These are phyloP conservation scores for Cosmorhoe ocellata DNA, from an alignment of 2,888 invertebrate species.

Conservation along the genomic window DNA sequence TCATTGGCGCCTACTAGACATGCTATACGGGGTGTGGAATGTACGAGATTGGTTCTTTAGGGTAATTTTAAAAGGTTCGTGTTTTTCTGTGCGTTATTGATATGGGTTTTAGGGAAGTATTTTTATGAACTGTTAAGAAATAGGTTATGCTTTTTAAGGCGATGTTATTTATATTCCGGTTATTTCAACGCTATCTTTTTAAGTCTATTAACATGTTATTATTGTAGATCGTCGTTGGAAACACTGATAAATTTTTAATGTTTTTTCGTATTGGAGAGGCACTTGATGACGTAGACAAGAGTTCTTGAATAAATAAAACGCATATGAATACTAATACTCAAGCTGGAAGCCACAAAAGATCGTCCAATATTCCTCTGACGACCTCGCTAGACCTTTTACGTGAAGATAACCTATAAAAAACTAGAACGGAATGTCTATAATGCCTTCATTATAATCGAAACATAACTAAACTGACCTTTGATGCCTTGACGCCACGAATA, in stretches of 20 bases:
- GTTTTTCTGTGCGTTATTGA: slow-evolving; percentile 24
- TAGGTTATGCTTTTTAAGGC: background rate
- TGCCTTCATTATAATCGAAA: slow-evolving; percentile 9
- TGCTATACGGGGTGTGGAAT: slow-evolving; percentile 33
- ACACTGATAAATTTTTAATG: too few relatives aligned
- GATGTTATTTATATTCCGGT: background rate
- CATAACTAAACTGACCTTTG: slow-evolving; percentile 40
- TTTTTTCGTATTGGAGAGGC: too few relatives aligned
- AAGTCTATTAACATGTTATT: too few relatives aligned
- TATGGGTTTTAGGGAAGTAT: slow-evolving; percentile 18
- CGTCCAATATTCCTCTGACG: too few relatives aligned
- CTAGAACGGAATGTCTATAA: background rate
- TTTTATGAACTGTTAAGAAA: slow-evolving; percentile 8
- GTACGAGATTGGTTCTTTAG: slow-evolving; percentile 29
- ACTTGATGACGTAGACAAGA: too few relatives aligned
- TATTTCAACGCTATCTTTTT: background rate
- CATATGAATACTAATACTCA: too few relatives aligned
- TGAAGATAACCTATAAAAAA: background rate
- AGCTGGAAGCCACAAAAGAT: too few relatives aligned
- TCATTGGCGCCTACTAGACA: slow-evolving; percentile 64
- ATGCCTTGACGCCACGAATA: slow-evolving; percentile 49
- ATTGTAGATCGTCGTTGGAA: too few relatives aligned
- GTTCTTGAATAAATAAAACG: too few relatives aligned
- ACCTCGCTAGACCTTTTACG: background rate
- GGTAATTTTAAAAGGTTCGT: slow-evolving; percentile 30